Evolutionary conservation across 2,797 vertebrate genomes (phyloP), one percentile per base, ranked within the genome.

Genomic region (Protonibea diacanthus): DNA sequence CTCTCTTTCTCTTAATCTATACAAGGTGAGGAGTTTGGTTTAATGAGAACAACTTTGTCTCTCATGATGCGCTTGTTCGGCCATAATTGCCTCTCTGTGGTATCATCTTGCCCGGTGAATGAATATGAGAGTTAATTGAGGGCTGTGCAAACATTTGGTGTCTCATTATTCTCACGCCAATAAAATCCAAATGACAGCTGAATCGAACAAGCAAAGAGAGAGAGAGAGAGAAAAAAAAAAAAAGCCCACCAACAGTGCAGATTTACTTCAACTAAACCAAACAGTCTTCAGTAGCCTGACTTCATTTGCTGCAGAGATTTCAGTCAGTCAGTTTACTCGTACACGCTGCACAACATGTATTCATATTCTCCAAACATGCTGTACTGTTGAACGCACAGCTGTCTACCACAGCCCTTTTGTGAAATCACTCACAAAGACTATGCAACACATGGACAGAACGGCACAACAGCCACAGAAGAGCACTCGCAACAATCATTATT

Each of bases 361-460:
- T 80, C 71, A 66, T 55, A 68, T 72, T 76, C 63, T 82, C 61
- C 66, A 78, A 73, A 83, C 86, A 74, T 38, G 51, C 67, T 75
- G 74, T 63, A 78, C 72, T 82, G 78, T 75, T 89, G 78, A 84
- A 87, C 73, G 53, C 61, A 81, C 61, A 62, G 61, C 80, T 62
- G 56, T 51, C 71, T n/a, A 62, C 71, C 62, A 27, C 64, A 69
- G 8, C 58, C 45, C 68, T 77, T 74, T 45, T 56, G 38, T 80
- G 45, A 64, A 72, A 75, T 48, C 77, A 51, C 78, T 69, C 75
- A 59, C 42, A 44, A 14, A 44, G 64, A 59, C 82, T 75, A 80
- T 82, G 87, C 90, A 92, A 91, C 89, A 91, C 84, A 90, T 91
- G 89, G 86, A 84, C 68, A 69, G 71, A 82, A 71, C 42, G 56